phyloP scores from a whole-genome alignment of 2,113 vertebrate genomes.

The Takifugu flavidus region DNA sequence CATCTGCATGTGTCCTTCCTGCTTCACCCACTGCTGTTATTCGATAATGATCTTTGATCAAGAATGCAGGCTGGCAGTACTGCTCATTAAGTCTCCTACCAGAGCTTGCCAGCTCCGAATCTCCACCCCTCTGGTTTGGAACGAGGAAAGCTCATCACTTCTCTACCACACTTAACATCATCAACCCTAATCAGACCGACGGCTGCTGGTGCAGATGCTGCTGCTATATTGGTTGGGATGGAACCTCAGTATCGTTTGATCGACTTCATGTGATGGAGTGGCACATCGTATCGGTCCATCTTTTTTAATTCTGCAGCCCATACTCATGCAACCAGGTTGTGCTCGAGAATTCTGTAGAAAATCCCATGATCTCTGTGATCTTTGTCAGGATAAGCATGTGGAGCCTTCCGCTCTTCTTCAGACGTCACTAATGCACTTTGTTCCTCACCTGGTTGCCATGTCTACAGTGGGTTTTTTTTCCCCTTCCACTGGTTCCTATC shows the following conservation, averaged over 20 bases:
- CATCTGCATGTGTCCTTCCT: constrained; percentile 5
- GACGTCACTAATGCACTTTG: constrained; percentile 6
- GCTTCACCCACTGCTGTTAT: constrained; percentile 27
- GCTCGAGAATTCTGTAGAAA: no score
- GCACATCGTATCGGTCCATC: constrained; percentile 1
- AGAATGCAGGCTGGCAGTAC: constrained; percentile 42
- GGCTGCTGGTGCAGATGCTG: constrained; percentile 29
- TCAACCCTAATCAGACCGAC: constrained; percentile 48
- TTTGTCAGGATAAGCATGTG: not conserved
- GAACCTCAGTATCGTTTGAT: not conserved
- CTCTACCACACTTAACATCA: constrained; percentile 25
- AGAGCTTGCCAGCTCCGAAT: constrained; percentile 21
- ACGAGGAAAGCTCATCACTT: constrained; percentile 19
- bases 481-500: constrained; percentile 36
- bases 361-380: no score
- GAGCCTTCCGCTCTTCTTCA: not conserved
- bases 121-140: constrained; percentile 25
- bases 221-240: constrained; percentile 11
- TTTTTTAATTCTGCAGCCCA: constrained; percentile 14
- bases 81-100: constrained; percentile 34
- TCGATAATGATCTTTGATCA: constrained; percentile 32
- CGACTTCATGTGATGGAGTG: no score
- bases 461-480: constrained; percentile 25
- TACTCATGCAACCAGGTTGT: constrained; percentile 17
- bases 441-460: constrained; percentile 31